Base-by-base conservation (phyloP, 2,888 invertebrate species). In the Sarcophaga subvicina region DNA sequence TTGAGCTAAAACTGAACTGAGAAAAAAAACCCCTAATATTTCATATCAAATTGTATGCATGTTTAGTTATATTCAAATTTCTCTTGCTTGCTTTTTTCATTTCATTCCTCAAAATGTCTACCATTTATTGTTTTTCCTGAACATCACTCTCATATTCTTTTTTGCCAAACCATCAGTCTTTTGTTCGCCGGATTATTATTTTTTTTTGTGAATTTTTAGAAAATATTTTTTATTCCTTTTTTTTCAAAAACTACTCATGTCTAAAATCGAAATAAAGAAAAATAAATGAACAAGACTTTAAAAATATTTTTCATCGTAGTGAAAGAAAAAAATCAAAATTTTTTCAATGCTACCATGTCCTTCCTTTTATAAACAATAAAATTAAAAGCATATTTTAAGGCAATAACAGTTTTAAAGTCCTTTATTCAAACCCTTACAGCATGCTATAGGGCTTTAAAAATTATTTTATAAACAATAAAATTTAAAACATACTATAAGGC, bases 191-290 rank as follows among this genome's bases (percentile, higher is more conserved):
- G 49, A 69, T 27, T 66, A 49, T 54, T 67, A n/a, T 73, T 59
- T 11, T 45, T 69, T 37, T 20, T 14, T 22, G 37, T 66, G 20
- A 12, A 22, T 20, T 14, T 27, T 22, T 37, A 37, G 27, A 70
- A 76, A 25, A 63, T 6, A 71, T 67, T 14, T 45, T 54, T 45
- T 4, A 12, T 10, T 14, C 1, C 14, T 49, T 49, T 54, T 4
- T 54, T 54, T 27, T 22, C 0, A 54, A 76, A 76, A 76, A 71
- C 70, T 64, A 54, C 69, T 76, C 49, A 47, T 76, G 75, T 75
- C 63, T 70, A 70, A 81, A 70, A 60, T 49, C 70, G 70, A 71
- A 71, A 79, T 25, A 66, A 75, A 49, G 49, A 27, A 64, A 45
- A 64, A 60, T 20, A 45, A n/a, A 59, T 76, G 37, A 59, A 60